phyloP scores from a whole-genome alignment of 2,797 vertebrate species.

The Cetoscarus ocellatus region DNA sequence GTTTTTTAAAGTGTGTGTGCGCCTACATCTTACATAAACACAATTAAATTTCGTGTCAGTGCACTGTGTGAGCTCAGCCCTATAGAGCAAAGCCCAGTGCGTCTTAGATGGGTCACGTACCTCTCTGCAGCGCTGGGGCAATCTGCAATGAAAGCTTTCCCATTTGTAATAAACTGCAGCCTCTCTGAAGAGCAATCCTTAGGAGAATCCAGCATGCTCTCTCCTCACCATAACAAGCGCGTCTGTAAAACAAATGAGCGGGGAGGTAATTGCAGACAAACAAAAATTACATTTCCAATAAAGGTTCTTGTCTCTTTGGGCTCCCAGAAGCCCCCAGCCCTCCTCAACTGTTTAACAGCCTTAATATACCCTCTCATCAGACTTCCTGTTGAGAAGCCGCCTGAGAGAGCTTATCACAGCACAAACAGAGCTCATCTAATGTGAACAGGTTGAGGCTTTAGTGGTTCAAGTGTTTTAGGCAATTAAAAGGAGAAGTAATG shows the following conservation, averaged over 20 bases:
- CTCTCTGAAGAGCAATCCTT: constrained; percentile 81
- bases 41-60: constrained; percentile 65
- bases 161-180: constrained; percentile 84
- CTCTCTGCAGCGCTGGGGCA: constrained; percentile 64
- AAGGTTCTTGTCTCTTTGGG: constrained; percentile 80
- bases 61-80: constrained; percentile 49
- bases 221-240: constrained; percentile 71
- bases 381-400: constrained; percentile 73
- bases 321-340: constrained; percentile 77
- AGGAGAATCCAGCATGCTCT: constrained; percentile 67
- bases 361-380: constrained; percentile 83
- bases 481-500: constrained; percentile 70
- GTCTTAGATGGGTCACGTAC: constrained; percentile 66
- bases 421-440: constrained; percentile 82
- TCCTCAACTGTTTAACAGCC: constrained; percentile 83
- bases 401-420: constrained; percentile 74
- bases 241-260: constrained; percentile 85
- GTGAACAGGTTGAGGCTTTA: constrained; percentile 72
- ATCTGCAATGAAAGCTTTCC: constrained; percentile 86
- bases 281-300: constrained; percentile 90
- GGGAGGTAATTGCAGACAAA: constrained; percentile 87
- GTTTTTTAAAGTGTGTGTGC: constrained; percentile 13
- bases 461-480: constrained; percentile 65
- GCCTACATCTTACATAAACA: constrained; percentile 7
- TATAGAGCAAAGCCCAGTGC: constrained; percentile 40